Percentiles rank a stretch among this genome's conserved stretches.
These are phyloP conservation scores for Pipa parva DNA, from an alignment of 2,113 vertebrate species.

Conservation along the genomic window DNA sequence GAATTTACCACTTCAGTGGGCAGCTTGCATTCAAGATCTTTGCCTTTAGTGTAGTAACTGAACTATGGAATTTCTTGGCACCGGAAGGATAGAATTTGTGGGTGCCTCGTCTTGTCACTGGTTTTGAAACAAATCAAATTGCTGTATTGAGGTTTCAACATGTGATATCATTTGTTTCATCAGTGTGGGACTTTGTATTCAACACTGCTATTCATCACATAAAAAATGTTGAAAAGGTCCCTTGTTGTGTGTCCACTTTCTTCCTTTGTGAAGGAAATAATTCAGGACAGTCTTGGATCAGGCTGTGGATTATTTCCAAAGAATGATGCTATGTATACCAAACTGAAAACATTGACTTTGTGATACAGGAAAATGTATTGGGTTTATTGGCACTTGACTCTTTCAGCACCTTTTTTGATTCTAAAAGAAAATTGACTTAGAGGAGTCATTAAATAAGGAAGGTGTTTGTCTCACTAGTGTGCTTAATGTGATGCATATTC, in stretches of 20 bases:
- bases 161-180: constrained; percentile 42
- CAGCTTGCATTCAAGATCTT: not conserved
- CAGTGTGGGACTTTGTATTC: constrained; percentile 38
- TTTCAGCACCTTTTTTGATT: no score
- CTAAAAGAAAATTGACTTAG: no score
- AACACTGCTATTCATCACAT: constrained; percentile 28
- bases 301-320: constrained; percentile 28
- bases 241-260: constrained; percentile 35
- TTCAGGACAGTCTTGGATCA: constrained; percentile 19
- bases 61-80: constrained; percentile 2
- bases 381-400: not conserved
- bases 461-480: no score
- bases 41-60: not conserved
- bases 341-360: not conserved
- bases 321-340: constrained; percentile 34
- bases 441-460: no score
- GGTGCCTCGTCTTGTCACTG: constrained; percentile 23
- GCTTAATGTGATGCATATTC: no score
- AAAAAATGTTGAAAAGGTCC: constrained; percentile 34
- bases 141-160: constrained; percentile 31
- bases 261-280: constrained; percentile 30
- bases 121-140: constrained; percentile 27
- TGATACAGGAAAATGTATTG: not conserved
- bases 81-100: constrained; percentile 15
- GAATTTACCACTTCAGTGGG: not conserved